Evolutionary conservation across 2,888 invertebrate species (phyloP), one percentile per base, ranked within the genome.

Genomic region (Choreutis nemorana): DNA sequence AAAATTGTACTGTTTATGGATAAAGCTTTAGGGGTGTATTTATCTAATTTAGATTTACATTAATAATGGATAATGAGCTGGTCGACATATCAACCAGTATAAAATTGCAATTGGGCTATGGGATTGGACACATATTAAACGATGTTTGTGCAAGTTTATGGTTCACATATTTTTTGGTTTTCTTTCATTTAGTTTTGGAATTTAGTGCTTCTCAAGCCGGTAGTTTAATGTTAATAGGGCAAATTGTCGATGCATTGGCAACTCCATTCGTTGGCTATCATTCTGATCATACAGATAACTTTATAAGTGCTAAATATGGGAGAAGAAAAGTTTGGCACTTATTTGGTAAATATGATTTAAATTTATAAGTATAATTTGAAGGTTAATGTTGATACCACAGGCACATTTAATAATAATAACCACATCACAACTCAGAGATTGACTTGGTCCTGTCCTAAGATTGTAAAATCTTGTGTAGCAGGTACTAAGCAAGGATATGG

Each of bases 141-240:
- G 96, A 97, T 68, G 82, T 96, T 23, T 93, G 92, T 66, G 93
- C 94, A 10, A 90, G 93, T 34, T 89, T 96, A 83, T 96, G 96
- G 95, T 96, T 96, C 65, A 91, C 91, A 1, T 96, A 96, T 63
- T 83, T 93, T 26, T 79, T 96, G 44, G 86, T 96, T 29, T 96
- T 87, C 65, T 87, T 93, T 40, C 83, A 84, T 58, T 68, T 84
- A 45, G 81, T 84, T 18, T 57, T 84, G 24, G 77, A 80, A 48
- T 81, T 84, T 48, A 77, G 70, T 42, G 72, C 83, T 15, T 63
- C 72, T 15, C 82, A 81, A 37, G 82, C 84, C 14, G 84, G 84
- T 14, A 67, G 82, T 26, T 68, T 91, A 29, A 82, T 95, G 65
- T 78, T 95, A 35, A 83, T 92, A 45, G 94, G 88, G n/a, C 87